A percentile compares a stretch with the other conserved stretches of the same genome.
phyloP scores from a whole-genome alignment of 2,797 vertebrate species.

The Syncerus caffer region DNA sequence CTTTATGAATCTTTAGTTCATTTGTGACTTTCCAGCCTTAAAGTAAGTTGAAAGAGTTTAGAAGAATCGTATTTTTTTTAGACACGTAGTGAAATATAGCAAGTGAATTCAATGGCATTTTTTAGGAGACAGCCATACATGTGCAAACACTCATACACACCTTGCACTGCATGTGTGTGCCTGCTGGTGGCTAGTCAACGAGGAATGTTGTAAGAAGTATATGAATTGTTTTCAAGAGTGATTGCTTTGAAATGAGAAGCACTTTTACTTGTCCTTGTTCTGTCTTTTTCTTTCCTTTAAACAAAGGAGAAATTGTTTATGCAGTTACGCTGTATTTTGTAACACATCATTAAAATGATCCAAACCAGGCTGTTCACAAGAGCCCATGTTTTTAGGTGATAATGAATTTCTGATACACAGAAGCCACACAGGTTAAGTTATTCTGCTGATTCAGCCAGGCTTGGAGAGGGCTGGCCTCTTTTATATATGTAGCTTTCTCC shows the following conservation, averaged over 20 bases:
- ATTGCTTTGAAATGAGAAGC: conserved; percentile 43
- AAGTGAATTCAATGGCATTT: not conserved
- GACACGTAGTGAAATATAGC: not conserved
- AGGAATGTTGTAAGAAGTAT: not conserved
- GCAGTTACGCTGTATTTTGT: conserved; percentile 52
- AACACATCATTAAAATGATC: conserved; percentile 60
- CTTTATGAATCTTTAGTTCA: not conserved
- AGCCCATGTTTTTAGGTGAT: conserved; percentile 48
- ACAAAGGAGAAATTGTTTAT: conserved; percentile 51
- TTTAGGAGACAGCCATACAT: fast-evolving
- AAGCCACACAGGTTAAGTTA: not conserved
- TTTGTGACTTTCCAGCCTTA: not conserved
- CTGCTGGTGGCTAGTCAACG: not conserved
- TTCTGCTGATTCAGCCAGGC: not conserved
- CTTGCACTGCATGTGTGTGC: not conserved
- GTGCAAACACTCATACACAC: conserved; percentile 1
- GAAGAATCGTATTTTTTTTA: not conserved
- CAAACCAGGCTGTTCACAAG: conserved; percentile 19
- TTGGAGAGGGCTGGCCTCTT: not conserved
- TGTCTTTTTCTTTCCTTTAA: conserved; percentile 22
- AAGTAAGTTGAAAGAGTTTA: not conserved
- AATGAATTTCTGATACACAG: conserved; percentile 19
- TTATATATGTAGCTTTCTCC: not conserved
- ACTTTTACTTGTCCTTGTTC: conserved; percentile 28
- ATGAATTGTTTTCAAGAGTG: conserved; percentile 12